A percentile compares a stretch with the other conserved stretches of the same genome.
Conservation (phyloP, 2,888 invertebrate species). For the Biston betularia region DNA sequence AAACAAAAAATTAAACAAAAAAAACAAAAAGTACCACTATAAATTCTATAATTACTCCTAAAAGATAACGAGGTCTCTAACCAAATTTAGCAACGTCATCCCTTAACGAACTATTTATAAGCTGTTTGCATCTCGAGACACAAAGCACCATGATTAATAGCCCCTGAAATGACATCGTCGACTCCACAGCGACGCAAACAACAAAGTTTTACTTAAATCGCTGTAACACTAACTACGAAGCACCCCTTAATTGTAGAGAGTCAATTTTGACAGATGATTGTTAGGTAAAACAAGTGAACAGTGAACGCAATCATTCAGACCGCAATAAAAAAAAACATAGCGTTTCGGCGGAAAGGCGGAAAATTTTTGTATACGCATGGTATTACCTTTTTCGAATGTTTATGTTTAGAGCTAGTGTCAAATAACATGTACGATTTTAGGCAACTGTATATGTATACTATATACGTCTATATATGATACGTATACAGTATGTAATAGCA, state of each 20-base stretch:
- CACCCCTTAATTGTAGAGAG: slow-evolving; percentile 65
- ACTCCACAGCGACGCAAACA: slow-evolving; percentile 63
- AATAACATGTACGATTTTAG: too few relatives aligned
- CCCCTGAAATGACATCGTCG: slow-evolving; percentile 60
- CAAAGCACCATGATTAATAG: slow-evolving; percentile 71
- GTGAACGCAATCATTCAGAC: slow-evolving; percentile 36
- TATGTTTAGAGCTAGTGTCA: too few relatives aligned
- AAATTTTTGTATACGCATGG: too few relatives aligned
- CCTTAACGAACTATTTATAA: slow-evolving; percentile 63
- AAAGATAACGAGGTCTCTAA: slow-evolving; percentile 37
- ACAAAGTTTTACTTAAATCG: slow-evolving; percentile 70
- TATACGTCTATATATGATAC: too few relatives aligned
- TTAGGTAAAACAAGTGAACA: slow-evolving; percentile 60
- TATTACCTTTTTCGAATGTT: too few relatives aligned
- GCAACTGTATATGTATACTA: too few relatives aligned
- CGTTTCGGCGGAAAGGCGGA: too few relatives aligned
- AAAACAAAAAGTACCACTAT: too few relatives aligned
- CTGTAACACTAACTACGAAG: slow-evolving; percentile 54
- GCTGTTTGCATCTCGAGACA: slow-evolving; percentile 63
- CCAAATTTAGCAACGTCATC: slow-evolving; percentile 43
- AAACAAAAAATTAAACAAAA: too few relatives aligned
- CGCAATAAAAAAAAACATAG: neutral
- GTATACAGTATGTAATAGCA: too few relatives aligned
- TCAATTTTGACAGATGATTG: slow-evolving; percentile 71
- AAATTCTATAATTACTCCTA: slow-evolving; percentile 9